Conservation (phyloP, 23 tunicate genomes). For the Trididemnum nubilum region DNA sequence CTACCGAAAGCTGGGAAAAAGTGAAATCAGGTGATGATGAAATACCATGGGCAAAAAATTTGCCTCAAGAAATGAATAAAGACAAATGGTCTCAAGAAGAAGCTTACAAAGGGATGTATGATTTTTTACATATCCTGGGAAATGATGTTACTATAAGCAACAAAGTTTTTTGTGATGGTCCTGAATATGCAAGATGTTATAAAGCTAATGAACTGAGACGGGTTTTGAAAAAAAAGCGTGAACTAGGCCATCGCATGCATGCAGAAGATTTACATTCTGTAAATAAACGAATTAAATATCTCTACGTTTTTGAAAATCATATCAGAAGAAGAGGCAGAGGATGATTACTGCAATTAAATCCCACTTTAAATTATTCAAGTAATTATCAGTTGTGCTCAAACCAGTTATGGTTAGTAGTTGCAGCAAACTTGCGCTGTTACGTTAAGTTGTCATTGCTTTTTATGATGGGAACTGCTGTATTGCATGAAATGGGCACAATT, state of each 20-base stretch:
- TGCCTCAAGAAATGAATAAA: conserved; percentile 37
- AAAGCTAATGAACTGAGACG: conserved; percentile 49
- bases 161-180: conserved; percentile 70
- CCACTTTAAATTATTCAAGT: too few relatives aligned
- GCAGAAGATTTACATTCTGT: conserved; percentile 58
- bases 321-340: conserved; percentile 32
- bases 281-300: conserved; percentile 57
- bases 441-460: too few relatives aligned
- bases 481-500: too few relatives aligned
- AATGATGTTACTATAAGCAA: conserved; percentile 79
- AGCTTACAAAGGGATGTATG: conserved; percentile 77
- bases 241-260: conserved; percentile 71
- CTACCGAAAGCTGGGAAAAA: conserved; percentile 56
- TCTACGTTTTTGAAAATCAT: conserved; percentile 36
- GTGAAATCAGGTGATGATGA: conserved; percentile 43
- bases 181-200: conserved; percentile 49
- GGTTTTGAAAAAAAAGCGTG: conserved; percentile 36
- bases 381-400: neutral
- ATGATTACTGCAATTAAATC: too few relatives aligned
- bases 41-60: conserved; percentile 50
- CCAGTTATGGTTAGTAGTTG: neutral
- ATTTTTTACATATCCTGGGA: conserved; percentile 66
- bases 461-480: too few relatives aligned
- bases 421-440: too few relatives aligned
- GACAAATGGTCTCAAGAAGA: conserved; percentile 48